These are phyloP conservation scores for Condylostylus longicornis DNA, from an alignment of 1,140 invertebrate genomes.

Conservation along the genomic window DNA sequence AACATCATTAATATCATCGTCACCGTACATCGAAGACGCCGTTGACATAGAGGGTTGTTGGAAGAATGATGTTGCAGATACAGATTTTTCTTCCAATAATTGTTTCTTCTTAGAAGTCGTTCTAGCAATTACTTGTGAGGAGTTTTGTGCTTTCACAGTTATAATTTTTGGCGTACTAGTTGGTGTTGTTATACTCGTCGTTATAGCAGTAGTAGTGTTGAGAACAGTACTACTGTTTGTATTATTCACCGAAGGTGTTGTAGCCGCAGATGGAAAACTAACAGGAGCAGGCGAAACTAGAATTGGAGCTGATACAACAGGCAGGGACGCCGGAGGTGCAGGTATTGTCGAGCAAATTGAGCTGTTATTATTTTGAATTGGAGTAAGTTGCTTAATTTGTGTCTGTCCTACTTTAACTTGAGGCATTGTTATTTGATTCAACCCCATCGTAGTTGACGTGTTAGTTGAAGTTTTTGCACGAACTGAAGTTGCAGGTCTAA, in stretches of 20 bases:
- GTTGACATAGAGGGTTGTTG: conserved; percentile 26
- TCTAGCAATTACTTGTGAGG: conserved; percentile 13
- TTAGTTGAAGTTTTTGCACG: conserved; percentile 8
- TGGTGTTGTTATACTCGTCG: conserved; percentile 15
- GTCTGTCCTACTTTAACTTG: conserved; percentile 32
- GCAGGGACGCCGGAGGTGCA: conserved; percentile 24
- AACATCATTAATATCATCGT: conserved; percentile 96
- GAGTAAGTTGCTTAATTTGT: conserved; percentile 28
- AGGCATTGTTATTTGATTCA: no score
- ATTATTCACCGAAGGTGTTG: conserved; percentile 24
- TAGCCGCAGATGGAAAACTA: no score
- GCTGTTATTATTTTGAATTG: conserved; percentile 3
- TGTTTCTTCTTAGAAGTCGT: conserved; percentile 25
- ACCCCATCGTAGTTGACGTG: conserved; percentile 11
- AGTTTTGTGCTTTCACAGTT: conserved; percentile 5
- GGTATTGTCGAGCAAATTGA: conserved; percentile 7
- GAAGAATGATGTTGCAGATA: conserved; percentile 25
- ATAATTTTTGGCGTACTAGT: conserved; percentile 13
- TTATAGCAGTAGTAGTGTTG: conserved; percentile 13
- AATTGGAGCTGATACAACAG: conserved; percentile 19
- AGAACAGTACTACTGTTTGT: conserved; percentile 9
- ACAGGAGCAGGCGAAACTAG: conserved; percentile 17
- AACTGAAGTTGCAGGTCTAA: conserved; percentile 16
- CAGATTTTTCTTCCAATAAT: conserved; percentile 17
- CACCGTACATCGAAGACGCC: conserved; percentile 44